Conservation (phyloP, 1,140 invertebrate genomes). For the Pinna nobilis region DNA sequence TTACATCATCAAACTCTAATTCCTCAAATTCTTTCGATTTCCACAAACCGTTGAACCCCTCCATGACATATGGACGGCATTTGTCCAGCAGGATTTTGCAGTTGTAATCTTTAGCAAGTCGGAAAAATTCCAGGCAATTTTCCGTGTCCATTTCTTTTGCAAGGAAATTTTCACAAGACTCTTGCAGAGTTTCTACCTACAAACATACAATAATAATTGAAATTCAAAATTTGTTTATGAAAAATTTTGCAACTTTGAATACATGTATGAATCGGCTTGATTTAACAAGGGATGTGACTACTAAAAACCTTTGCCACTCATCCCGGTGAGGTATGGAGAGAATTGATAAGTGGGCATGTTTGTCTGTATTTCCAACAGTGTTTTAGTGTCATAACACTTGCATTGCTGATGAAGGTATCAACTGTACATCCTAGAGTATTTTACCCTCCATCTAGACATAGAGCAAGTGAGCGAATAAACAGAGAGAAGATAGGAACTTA, state of each 20-base stretch:
- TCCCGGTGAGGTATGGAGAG: no score
- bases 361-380: no score
- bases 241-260: neutral
- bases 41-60: slow-evolving; percentile 43
- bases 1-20: slow-evolving; percentile 44
- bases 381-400: no score
- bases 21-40: slow-evolving; percentile 37
- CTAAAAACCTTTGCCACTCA: no score
- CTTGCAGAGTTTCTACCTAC: slow-evolving; percentile 36
- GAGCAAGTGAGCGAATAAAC: no score
- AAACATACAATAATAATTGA: neutral
- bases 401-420: no score
- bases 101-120: slow-evolving; percentile 31
- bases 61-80: slow-evolving; percentile 45
- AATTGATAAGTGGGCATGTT: no score
- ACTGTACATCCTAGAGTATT: no score
- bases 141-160: slow-evolving; percentile 44
- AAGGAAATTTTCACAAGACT: slow-evolving; percentile 47
- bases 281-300: no score
- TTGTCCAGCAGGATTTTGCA: slow-evolving; percentile 36
- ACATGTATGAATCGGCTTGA: no score
- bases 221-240: neutral
- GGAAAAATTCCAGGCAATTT: slow-evolving; percentile 45
- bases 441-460: no score
- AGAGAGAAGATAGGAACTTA: no score